phyloP scores from a whole-genome alignment of 2,888 invertebrate genomes.

The Onchidella celtica region DNA sequence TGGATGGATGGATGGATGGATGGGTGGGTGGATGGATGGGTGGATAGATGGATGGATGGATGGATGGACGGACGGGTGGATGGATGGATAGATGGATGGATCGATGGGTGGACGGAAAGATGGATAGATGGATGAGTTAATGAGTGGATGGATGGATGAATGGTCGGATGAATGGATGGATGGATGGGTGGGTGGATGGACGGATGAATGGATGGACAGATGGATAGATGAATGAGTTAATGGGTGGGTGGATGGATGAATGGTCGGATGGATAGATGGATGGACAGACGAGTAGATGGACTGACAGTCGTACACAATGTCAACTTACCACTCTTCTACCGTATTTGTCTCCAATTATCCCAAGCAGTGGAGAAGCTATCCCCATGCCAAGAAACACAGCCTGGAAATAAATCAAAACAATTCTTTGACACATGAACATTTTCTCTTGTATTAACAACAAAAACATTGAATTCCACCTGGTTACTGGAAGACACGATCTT shows the following conservation, averaged over 20 bases:
- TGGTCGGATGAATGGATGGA: background rate
- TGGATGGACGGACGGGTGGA: background rate
- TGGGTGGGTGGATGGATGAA: background rate
- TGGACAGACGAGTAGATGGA: background rate
- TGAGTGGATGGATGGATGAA: background rate
- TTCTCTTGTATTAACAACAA: too few relatives aligned
- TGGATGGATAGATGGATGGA: background rate
- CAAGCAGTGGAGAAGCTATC: conserved; percentile 76
- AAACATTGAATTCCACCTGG: too few relatives aligned
- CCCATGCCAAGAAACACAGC: conserved; percentile 79
- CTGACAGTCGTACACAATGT: too few relatives aligned
- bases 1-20: background rate
- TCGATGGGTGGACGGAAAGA: background rate
- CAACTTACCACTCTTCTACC: conserved; percentile 76
- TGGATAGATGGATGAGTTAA: background rate
- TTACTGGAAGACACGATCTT: too few relatives aligned
- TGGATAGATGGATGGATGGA: background rate
- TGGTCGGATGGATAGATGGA: too few relatives aligned
- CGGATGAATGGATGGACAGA: background rate
- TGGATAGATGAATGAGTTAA: background rate
- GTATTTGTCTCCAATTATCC: conserved; percentile 74
- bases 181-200: background rate
- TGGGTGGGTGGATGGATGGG: background rate
- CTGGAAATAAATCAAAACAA: conserved; percentile 56
- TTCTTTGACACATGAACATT: too few relatives aligned